Percentiles rank a stretch among this genome's conserved stretches.
Conservation (phyloP, 2,797 vertebrate species). For the Oophaga sylvatica region DNA sequence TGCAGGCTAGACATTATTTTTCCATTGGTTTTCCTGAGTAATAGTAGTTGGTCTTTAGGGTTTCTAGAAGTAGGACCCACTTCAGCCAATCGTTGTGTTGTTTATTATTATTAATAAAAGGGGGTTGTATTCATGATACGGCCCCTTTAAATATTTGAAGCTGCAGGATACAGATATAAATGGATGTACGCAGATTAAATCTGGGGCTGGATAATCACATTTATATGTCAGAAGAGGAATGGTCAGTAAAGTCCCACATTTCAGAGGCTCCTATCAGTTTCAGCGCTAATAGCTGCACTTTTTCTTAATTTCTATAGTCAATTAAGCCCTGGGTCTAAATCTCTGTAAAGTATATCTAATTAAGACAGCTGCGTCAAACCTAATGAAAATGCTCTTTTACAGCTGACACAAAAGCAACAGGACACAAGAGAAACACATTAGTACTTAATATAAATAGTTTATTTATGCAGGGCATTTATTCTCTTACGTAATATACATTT, state of each 20-base stretch:
- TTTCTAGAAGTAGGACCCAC: no score
- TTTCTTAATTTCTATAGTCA: constrained; percentile 41
- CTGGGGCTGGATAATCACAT: neutral
- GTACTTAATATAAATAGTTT: constrained; percentile 29
- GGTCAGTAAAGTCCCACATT: neutral
- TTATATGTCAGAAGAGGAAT: neutral
- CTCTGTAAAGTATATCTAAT: constrained; percentile 31
- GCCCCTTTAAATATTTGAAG: neutral
- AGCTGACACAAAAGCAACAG: constrained; percentile 39
- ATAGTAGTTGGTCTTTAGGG: no score
- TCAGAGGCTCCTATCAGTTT: constrained; percentile 39
- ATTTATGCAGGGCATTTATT: constrained; percentile 10
- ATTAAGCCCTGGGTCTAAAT: constrained; percentile 41
- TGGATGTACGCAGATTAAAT: neutral
- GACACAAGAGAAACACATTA: constrained; percentile 29
- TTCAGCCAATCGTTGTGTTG: no score
- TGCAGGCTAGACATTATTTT: no score
- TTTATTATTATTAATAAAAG: no score
- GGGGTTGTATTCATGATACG: no score
- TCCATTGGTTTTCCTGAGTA: no score
- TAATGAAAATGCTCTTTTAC: constrained; percentile 38
- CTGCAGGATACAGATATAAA: neutral
- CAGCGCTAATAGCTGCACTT: constrained; percentile 25
- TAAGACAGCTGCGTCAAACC: constrained; percentile 25
- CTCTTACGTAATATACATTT: constrained; percentile 5